These are phyloP conservation scores for Phengaris alcon DNA, from an alignment of 2,888 invertebrate species.

Conservation along the genomic window DNA sequence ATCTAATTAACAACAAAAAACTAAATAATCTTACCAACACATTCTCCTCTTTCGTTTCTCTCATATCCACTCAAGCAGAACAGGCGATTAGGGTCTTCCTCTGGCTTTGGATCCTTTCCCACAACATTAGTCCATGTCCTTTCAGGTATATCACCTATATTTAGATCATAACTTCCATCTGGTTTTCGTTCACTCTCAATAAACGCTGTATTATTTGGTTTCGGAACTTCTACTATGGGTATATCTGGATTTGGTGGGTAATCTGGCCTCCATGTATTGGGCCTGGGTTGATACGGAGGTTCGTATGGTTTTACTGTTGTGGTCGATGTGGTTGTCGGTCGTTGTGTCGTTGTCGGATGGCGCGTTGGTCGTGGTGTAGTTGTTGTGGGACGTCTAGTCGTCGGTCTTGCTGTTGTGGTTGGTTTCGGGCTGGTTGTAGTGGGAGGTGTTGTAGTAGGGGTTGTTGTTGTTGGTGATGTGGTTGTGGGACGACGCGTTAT, in stretches of 20 bases:
- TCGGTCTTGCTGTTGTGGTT: constrained; percentile 30
- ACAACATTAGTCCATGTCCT: constrained; percentile 54
- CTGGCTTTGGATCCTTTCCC: constrained; percentile 46
- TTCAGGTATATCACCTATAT: constrained; percentile 52
- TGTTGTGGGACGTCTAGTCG: constrained; percentile 35
- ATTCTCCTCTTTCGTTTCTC: constrained; percentile 74
- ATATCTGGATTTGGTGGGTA: constrained; percentile 34
- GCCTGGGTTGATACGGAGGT: constrained; percentile 28
- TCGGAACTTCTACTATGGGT: constrained; percentile 40
- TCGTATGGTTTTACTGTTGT: constrained; percentile 30
- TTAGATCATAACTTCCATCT: constrained; percentile 47
- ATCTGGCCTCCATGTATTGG: constrained; percentile 36
- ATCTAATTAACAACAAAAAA: neutral
- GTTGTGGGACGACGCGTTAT: constrained; percentile 31
- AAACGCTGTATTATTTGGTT: constrained; percentile 42
- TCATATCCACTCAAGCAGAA: constrained; percentile 77
- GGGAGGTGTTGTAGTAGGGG: constrained; percentile 35
- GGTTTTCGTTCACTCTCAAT: constrained; percentile 48
- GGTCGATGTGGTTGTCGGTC: constrained; percentile 40
- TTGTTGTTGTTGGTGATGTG: constrained; percentile 33
- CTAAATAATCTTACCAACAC: constrained; percentile 67
- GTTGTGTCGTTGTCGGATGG: constrained; percentile 35
- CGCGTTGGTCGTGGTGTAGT: constrained; percentile 35
- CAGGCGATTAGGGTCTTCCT: constrained; percentile 54
- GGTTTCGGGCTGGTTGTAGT: constrained; percentile 26